A percentile compares a stretch with the other conserved stretches of the same genome.
These are phyloP conservation scores for Pocillopora grandis DNA, from an alignment of 92 coral and sea anemone genomes.

Conservation along the genomic window DNA sequence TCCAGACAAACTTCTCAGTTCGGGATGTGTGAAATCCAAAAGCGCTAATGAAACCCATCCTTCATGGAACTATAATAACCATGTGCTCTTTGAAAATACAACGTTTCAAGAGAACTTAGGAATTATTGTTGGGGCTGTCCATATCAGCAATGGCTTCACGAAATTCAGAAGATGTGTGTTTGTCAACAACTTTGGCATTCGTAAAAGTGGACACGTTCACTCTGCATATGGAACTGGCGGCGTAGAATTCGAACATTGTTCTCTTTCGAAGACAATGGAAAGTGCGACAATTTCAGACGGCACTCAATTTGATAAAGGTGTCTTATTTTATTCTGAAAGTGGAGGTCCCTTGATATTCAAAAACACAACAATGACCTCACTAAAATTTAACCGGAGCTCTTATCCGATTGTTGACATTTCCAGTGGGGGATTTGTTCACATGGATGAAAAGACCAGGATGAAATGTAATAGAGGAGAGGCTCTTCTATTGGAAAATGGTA, in stretches of 20 bases:
- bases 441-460: slow-evolving; percentile 23
- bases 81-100: slow-evolving; percentile 36
- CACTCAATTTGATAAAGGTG: no score
- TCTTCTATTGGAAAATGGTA: slow-evolving; percentile 21
- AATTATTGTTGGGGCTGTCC: slow-evolving; percentile 55
- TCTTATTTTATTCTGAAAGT: no score
- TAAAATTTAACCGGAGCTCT: background rate
- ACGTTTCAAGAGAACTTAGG: slow-evolving; percentile 67
- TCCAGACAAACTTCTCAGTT: background rate
- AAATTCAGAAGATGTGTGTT: slow-evolving; percentile 50
- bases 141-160: slow-evolving; percentile 42
- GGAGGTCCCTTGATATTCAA: slow-evolving; percentile 16
- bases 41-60: background rate
- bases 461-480: slow-evolving; percentile 22
- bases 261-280: slow-evolving; percentile 3
- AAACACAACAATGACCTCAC: slow-evolving; percentile 32
- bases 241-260: slow-evolving; percentile 23
- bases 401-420: slow-evolving; percentile 15
- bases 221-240: slow-evolving; percentile 34
- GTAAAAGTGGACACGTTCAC: slow-evolving; percentile 26
- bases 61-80: slow-evolving; percentile 52
- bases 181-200: slow-evolving; percentile 54
- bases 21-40: slow-evolving; percentile 1
- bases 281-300: no score
- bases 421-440: slow-evolving; percentile 27